Evolutionary conservation across 2,797 vertebrate species (phyloP).

Genomic region (Arrhamphus sclerolepis): DNA sequence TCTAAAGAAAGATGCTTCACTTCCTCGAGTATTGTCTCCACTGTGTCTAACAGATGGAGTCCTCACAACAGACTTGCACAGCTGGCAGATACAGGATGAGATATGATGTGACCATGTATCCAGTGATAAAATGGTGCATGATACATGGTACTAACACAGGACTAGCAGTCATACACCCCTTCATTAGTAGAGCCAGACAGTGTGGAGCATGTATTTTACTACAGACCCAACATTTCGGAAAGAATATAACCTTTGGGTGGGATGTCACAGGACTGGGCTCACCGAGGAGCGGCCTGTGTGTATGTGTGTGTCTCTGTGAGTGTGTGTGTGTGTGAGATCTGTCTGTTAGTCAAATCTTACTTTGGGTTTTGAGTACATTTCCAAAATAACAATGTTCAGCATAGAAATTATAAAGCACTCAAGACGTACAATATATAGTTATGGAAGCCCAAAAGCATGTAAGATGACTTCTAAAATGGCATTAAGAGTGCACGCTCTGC

Average conservation of each 20-base stretch:
- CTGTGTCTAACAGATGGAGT: conserved; percentile 27
- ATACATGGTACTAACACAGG: conserved; percentile 79
- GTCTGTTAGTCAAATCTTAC: conserved; percentile 84
- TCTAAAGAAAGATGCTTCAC: conserved; percentile 3
- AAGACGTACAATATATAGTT: conserved; percentile 86
- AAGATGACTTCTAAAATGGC: conserved; percentile 76
- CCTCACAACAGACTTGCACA: conserved; percentile 16
- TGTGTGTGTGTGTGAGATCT: conserved; percentile 50
- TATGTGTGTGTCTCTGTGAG: conserved; percentile 22
- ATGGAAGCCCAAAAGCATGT: conserved; percentile 79
- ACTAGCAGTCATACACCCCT: conserved; percentile 77
- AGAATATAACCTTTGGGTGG: conserved; percentile 86
- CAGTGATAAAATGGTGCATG: conserved; percentile 61
- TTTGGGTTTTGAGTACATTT: conserved; percentile 84
- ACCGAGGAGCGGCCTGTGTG: conserved; percentile 51
- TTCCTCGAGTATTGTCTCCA: conserved; percentile 23
- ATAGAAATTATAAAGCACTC: conserved; percentile 86
- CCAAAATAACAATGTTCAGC: conserved; percentile 86
- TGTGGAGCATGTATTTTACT: conserved; percentile 85
- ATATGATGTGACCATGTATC: conserved; percentile 63
- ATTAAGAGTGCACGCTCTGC: conserved; percentile 72
- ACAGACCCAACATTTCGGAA: conserved; percentile 86
- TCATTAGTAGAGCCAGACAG: conserved; percentile 86
- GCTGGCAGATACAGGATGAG: conserved; percentile 52
- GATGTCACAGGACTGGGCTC: conserved; percentile 77